phyloP scores from a whole-genome alignment of 2,888 invertebrate species.

The Erebia palarica region DNA sequence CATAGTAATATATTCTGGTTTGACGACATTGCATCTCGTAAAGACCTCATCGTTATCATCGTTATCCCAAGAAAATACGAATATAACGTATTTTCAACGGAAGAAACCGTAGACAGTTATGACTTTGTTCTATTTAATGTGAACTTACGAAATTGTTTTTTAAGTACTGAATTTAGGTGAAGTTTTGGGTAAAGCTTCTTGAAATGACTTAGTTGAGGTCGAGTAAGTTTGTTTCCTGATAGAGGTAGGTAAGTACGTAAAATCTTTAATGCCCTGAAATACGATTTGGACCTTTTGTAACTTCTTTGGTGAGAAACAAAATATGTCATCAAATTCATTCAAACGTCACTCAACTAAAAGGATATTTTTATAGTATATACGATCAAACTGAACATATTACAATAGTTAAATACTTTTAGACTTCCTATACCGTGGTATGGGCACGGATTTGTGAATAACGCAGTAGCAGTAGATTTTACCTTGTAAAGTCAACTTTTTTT shows the following conservation, averaged over 20 bases:
- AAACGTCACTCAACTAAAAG: neutral
- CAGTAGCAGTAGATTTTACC: slow-evolving; percentile 2
- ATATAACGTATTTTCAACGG: neutral
- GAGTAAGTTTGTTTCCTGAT: no score
- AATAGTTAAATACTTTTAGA: neutral
- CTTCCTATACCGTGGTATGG: neutral
- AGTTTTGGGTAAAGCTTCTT: no score
- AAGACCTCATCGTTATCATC: slow-evolving; percentile 16
- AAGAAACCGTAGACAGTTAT: neutral
- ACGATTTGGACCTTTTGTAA: no score
- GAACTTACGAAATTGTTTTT: no score
- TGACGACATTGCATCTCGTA: slow-evolving; percentile 15
- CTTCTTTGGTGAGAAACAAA: no score
- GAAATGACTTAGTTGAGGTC: no score
- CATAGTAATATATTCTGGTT: slow-evolving; percentile 19
- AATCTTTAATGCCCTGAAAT: no score
- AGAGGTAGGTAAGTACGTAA: no score
- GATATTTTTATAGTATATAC: neutral
- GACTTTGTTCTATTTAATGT: neutral
- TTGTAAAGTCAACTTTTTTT: neutral
- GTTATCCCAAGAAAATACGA: neutral
- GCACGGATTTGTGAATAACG: neutral
- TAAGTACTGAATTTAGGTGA: no score
- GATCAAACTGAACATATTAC: neutral
- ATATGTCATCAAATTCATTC: no score